Evolutionary conservation across 2,113 vertebrate genomes (phyloP).

Genomic region (Oophaga pumilio): DNA sequence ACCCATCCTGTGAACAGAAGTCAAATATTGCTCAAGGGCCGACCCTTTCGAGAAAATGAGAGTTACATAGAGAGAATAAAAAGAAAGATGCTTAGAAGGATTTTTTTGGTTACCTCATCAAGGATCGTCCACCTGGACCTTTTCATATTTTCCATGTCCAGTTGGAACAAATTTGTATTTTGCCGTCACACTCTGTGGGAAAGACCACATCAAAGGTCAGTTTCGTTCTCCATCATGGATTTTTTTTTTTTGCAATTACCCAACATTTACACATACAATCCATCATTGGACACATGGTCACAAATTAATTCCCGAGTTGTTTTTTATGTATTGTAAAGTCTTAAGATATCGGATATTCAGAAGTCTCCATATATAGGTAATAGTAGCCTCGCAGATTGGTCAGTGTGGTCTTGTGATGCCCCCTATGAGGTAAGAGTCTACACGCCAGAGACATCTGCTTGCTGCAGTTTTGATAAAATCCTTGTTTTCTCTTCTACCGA

Average conservation of each 20-base stretch:
- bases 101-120: conserved; percentile 35
- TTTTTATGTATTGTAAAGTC: neutral
- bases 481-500: neutral
- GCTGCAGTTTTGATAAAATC: neutral
- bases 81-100: neutral
- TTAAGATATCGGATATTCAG: neutral
- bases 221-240: neutral
- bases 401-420: neutral
- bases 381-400: neutral
- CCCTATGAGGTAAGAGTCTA: neutral
- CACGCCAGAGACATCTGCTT: neutral
- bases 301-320: neutral
- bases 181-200: conserved; percentile 68
- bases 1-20: too few species aligned
- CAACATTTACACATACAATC: neutral
- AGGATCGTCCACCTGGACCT: conserved; percentile 73
- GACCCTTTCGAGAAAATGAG: neutral
- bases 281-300: neutral
- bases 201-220: conserved; percentile 21
- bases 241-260: neutral
- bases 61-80: neutral
- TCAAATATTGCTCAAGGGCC: too few species aligned
- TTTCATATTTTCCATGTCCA: conserved; percentile 91
- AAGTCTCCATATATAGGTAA: neutral
- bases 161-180: conserved; percentile 85